phyloP scores from a whole-genome alignment of 2,797 vertebrate genomes.

The Platyrinchus mystaceus region DNA sequence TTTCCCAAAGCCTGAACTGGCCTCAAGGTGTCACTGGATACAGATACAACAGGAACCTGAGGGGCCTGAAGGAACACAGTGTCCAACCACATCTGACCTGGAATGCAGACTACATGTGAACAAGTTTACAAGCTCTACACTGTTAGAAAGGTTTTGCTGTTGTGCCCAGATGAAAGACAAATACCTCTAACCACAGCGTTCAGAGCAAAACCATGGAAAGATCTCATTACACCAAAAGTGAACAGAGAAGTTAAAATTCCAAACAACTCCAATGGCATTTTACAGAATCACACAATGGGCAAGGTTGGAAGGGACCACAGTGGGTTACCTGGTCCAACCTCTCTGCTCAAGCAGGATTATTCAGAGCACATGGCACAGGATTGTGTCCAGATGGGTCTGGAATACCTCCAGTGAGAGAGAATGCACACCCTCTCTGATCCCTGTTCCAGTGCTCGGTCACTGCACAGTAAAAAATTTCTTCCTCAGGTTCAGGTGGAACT shows the following conservation, averaged over 20 bases:
- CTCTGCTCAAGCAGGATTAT: neutral
- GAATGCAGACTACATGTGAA: neutral
- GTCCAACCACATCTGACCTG: neutral
- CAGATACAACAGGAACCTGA: neutral
- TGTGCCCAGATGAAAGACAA: neutral
- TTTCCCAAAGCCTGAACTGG: neutral
- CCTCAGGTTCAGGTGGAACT: neutral
- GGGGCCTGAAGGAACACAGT: neutral
- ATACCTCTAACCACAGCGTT: neutral
- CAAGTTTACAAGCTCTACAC: neutral
- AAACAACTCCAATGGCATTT: neutral
- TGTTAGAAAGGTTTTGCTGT: neutral
- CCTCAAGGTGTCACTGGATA: neutral
- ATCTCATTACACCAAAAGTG: neutral
- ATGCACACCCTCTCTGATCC: accelerated
- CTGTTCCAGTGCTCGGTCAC: neutral
- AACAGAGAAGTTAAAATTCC: neutral
- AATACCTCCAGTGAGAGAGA: neutral
- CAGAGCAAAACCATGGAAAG: neutral
- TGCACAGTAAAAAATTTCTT: neutral
- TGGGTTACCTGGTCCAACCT: neutral
- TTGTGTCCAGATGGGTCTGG: neutral
- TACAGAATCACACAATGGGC: neutral
- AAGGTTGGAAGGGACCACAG: neutral
- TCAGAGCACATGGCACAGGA: neutral